Evolutionary conservation across 2,797 vertebrate genomes (phyloP).

Genomic region (Sebastes matsubarae): DNA sequence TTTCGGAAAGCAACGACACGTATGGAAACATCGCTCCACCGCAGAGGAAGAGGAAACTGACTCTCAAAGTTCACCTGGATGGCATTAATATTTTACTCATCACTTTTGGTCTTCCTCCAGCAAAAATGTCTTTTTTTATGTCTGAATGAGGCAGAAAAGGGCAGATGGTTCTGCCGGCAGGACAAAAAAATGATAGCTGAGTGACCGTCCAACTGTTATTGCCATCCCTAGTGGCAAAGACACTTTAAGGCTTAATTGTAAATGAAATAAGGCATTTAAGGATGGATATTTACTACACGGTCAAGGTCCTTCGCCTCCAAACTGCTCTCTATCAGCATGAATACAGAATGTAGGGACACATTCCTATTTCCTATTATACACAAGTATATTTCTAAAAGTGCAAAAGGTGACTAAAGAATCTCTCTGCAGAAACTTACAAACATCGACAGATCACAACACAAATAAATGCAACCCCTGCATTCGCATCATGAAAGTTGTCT

Average conservation of each 20-base stretch:
- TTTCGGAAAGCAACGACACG: constrained; percentile 55
- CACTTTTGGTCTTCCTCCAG: neutral
- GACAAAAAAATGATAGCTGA: neutral
- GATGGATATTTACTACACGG: neutral
- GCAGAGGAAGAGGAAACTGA: constrained; percentile 17
- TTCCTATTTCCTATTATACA: no score
- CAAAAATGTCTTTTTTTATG: neutral
- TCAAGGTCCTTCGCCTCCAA: neutral
- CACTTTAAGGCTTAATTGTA: neutral
- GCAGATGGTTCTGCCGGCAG: neutral
- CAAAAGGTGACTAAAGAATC: neutral
- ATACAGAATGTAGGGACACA: neutral
- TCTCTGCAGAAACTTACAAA: neutral
- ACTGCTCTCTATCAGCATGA: neutral
- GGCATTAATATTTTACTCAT: constrained; percentile 5
- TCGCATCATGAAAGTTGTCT: neutral
- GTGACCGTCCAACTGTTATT: neutral
- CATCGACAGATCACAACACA: neutral
- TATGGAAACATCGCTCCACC: constrained; percentile 34
- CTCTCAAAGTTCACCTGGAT: constrained; percentile 36
- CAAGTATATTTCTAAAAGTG: neutral
- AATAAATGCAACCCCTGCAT: neutral
- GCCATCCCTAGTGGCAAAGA: neutral
- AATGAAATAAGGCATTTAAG: neutral
- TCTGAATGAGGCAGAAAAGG: neutral